These are phyloP conservation scores for Scolopax rusticola DNA, from an alignment of 2,797 vertebrate species.

Conservation along the genomic window DNA sequence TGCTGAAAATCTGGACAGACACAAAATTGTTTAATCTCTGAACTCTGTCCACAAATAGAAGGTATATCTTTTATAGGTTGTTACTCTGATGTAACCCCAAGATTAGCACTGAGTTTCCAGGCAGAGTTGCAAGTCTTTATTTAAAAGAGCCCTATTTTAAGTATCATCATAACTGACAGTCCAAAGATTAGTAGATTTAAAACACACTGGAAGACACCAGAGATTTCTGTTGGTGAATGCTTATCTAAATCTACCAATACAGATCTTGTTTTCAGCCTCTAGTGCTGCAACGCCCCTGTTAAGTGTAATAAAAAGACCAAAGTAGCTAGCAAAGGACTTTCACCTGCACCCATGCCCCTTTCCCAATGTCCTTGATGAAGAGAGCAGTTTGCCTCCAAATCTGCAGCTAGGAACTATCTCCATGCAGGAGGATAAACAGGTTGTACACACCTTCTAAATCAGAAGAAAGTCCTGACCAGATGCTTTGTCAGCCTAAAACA, in stretches of 20 bases:
- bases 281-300: not conserved
- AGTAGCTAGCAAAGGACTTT: slow-evolving; percentile 31
- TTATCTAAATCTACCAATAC: slow-evolving; percentile 29
- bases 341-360: not conserved
- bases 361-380: not conserved
- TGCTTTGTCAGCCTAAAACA: not conserved
- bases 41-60: slow-evolving; percentile 30
- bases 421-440: not conserved
- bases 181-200: slow-evolving; percentile 45
- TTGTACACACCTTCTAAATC: not conserved
- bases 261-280: slow-evolving; percentile 27
- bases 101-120: not conserved
- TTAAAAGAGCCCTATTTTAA: not conserved
- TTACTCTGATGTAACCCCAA: not conserved
- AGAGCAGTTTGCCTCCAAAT: not conserved
- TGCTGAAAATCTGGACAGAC: not conserved
- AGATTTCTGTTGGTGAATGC: not conserved
- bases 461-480: not conserved
- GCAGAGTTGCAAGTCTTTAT: not conserved
- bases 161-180: not conserved
- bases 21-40: not conserved
- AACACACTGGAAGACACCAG: not conserved
- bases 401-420: not conserved
- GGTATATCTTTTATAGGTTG: slow-evolving; percentile 2
- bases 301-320: slow-evolving; percentile 28